Evolutionary conservation across 92 coral and sea anemone genomes (phyloP).

Genomic region (Anthopleura xanthogrammica): DNA sequence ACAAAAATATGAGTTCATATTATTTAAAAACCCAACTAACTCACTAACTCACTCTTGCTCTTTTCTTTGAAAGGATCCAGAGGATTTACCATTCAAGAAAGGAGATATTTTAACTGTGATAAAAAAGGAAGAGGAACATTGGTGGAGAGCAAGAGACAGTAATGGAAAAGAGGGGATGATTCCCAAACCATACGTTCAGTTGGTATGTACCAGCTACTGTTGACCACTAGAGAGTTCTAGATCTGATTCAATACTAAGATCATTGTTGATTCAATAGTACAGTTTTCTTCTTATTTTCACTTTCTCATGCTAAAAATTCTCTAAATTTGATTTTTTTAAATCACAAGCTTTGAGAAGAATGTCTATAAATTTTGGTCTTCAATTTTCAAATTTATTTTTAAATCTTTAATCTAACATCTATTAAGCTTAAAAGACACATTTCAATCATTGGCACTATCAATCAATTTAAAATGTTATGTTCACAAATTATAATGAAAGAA

Average conservation of each 20-base stretch:
- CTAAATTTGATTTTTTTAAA: background rate
- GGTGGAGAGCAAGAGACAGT: constrained; percentile 91
- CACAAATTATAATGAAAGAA: no score
- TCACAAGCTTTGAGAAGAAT: no score
- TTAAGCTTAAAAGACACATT: no score
- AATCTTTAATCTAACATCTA: no score
- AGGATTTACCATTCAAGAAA: constrained; percentile 91
- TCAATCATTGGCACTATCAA: background rate
- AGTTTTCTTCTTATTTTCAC: background rate
- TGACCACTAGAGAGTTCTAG: background rate
- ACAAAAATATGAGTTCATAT: no score
- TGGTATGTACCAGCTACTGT: constrained; percentile 44
- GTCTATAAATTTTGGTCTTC: no score
- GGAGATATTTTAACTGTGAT: constrained; percentile 83
- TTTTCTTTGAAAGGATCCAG: constrained; percentile 65
- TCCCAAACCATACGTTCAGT: constrained; percentile 87
- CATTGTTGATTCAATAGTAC: background rate
- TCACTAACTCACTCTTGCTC: no score
- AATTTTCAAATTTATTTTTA: no score
- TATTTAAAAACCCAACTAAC: no score
- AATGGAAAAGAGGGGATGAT: constrained; percentile 83
- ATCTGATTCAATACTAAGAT: background rate
- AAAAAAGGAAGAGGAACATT: constrained; percentile 86
- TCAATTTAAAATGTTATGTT: background rate
- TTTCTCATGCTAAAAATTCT: background rate